A percentile compares a stretch with the other conserved stretches of the same genome.
phyloP scores from a whole-genome alignment of 2,113 vertebrate genomes.

The Suricata suricatta region DNA sequence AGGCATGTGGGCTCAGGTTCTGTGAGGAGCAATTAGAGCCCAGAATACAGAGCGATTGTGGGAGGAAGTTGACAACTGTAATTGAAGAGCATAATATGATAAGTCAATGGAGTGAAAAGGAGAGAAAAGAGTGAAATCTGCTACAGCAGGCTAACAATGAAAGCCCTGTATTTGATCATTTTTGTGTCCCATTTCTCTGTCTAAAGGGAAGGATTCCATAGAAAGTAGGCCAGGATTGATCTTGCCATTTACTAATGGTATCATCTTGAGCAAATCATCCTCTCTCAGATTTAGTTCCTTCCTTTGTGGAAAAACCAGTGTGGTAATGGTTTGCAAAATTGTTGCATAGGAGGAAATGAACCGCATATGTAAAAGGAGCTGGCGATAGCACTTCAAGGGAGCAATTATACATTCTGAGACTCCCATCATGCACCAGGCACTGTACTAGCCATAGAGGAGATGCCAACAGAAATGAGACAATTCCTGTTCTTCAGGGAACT shows the following conservation, averaged over 20 bases:
- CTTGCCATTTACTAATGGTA: not conserved
- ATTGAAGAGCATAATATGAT: conserved; percentile 80
- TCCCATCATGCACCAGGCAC: not conserved
- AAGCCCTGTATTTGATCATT: not conserved
- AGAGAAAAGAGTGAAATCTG: conserved; percentile 48
- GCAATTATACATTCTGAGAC: not conserved
- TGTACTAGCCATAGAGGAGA: not conserved
- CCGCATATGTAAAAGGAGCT: not conserved
- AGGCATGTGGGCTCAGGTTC: conserved; percentile 64
- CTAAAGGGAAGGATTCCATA: not conserved
- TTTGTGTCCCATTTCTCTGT: not conserved
- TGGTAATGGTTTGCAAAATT: not conserved
- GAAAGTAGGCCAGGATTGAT: not conserved
- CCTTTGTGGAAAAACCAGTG: not conserved
- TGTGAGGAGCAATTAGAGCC: conserved; percentile 71
- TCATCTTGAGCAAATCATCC: not conserved
- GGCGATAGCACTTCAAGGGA: not conserved
- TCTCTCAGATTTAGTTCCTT: not conserved
- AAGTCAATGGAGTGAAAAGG: conserved; percentile 78
- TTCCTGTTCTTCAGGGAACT: not conserved
- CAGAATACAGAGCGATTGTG: conserved; percentile 65
- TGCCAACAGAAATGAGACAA: not conserved
- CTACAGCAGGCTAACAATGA: not conserved
- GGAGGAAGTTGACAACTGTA: conserved; percentile 81
- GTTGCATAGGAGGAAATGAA: not conserved